These are phyloP conservation scores for Sesia bembeciformis DNA, from an alignment of 2,888 invertebrate genomes.

Conservation along the genomic window DNA sequence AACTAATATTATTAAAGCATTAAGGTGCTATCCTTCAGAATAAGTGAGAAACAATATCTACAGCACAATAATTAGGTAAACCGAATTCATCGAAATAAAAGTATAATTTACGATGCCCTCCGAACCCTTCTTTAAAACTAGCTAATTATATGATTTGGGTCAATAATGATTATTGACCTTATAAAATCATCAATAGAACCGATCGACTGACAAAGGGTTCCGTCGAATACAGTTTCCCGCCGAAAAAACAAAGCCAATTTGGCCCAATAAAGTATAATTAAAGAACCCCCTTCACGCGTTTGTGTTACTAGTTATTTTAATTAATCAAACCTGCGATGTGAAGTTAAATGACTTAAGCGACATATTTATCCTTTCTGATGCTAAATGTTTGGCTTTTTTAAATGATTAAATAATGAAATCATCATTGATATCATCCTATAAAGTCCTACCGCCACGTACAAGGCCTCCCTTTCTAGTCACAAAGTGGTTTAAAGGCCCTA, in stretches of 20 bases:
- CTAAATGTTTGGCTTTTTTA: no score
- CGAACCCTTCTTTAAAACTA: conserved; percentile 42
- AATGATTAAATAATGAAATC: no score
- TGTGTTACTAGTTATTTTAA: conserved; percentile 44
- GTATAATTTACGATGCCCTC: neutral
- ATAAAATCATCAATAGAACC: conserved; percentile 69
- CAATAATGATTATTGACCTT: conserved; percentile 69
- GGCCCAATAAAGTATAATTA: conserved; percentile 64
- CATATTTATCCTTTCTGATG: no score
- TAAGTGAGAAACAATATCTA: neutral
- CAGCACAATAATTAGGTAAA: neutral
- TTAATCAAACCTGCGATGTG: conserved; percentile 56
- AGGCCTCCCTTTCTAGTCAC: no score
- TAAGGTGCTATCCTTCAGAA: no score
- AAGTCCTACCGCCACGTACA: no score
- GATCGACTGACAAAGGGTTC: conserved; percentile 49
- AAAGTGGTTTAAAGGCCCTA: no score
- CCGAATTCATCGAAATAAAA: neutral
- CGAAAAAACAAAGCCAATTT: conserved; percentile 66
- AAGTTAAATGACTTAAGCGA: conserved; percentile 4
- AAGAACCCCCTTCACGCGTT: conserved; percentile 56
- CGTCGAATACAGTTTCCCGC: conserved; percentile 35
- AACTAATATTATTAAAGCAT: no score
- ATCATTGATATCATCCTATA: no score
- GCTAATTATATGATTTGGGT: conserved; percentile 64